A percentile compares a stretch with the other conserved stretches of the same genome.
These are phyloP conservation scores for Tribolium freemani DNA, from an alignment of 2,888 invertebrate species.

Conservation along the genomic window DNA sequence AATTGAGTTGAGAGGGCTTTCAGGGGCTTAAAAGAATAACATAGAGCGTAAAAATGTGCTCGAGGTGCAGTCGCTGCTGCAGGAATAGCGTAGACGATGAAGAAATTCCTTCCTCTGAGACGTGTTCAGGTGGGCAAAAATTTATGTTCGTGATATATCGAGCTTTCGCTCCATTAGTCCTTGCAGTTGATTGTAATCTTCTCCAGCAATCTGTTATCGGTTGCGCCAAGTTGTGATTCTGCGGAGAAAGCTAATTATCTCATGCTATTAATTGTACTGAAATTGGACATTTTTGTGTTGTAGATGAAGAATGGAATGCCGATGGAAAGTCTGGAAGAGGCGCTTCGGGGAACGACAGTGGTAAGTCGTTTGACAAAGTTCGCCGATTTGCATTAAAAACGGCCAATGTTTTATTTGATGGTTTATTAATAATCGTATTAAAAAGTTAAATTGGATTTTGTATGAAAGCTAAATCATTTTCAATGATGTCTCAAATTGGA, in stretches of 20 bases:
- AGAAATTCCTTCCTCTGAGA: slow-evolving; percentile 61
- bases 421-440: slow-evolving; percentile 30
- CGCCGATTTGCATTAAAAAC: slow-evolving; percentile 17
- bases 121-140: slow-evolving; percentile 63
- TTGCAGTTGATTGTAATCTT: slow-evolving; percentile 16
- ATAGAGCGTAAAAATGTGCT: slow-evolving; percentile 60
- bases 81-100: slow-evolving; percentile 64
- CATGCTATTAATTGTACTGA: slow-evolving; percentile 25
- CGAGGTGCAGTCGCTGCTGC: slow-evolving; percentile 67
- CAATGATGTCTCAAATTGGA: background rate
- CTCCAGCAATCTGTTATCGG: slow-evolving; percentile 23
- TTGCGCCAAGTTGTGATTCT: background rate
- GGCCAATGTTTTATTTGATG: slow-evolving; percentile 9
- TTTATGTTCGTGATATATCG: background rate
- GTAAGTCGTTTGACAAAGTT: slow-evolving; percentile 59
- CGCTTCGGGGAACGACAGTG: slow-evolving; percentile 64
- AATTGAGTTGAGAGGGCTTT: slow-evolving; percentile 36
- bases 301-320: slow-evolving; percentile 76
- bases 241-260: background rate
- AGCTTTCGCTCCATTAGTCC: slow-evolving; percentile 14
- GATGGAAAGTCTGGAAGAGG: slow-evolving; percentile 70
- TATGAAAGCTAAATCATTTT: slow-evolving; percentile 6
- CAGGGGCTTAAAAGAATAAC: slow-evolving; percentile 14
- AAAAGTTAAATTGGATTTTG: slow-evolving; percentile 23
- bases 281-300: slow-evolving; percentile 46